These are phyloP conservation scores for Drosophila pseudotalamancana DNA, from an alignment of 2,888 invertebrate species.

Conservation along the genomic window DNA sequence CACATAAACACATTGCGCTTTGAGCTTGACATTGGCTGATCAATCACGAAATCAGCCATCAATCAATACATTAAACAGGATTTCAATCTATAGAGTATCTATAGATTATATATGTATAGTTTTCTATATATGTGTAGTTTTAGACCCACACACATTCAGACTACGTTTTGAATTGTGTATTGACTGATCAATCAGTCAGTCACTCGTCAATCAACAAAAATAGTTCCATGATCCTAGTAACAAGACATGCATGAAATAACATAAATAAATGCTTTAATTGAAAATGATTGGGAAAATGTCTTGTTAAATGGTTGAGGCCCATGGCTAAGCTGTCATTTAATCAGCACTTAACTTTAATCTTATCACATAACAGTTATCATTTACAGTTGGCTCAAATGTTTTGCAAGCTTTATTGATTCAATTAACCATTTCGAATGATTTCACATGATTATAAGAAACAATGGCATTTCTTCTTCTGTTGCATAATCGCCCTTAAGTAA, in stretches of 20 bases:
- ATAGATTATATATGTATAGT: too few species aligned
- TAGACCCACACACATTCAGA: too few species aligned
- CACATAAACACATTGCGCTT: too few species aligned
- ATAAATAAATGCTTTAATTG: conserved; percentile 3
- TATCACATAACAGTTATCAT: conserved; percentile 46
- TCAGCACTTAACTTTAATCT: conserved; percentile 34
- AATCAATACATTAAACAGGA: too few species aligned
- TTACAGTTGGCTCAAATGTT: conserved; percentile 34
- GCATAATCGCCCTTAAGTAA: conserved; percentile 56
- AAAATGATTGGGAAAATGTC: neutral
- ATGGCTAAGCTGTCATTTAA: conserved; percentile 43
- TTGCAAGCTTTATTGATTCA: conserved; percentile 64
- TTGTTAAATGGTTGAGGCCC: conserved; percentile 1
- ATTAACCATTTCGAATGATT: conserved; percentile 60
- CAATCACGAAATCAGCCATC: too few species aligned
- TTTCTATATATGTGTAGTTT: too few species aligned
- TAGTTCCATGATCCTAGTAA: too few species aligned
- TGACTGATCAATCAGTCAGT: neutral
- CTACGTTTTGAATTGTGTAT: too few species aligned
- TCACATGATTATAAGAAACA: conserved; percentile 53
- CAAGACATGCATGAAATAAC: too few species aligned
- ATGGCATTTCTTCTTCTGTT: conserved; percentile 47
- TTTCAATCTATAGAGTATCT: too few species aligned
- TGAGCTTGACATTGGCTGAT: too few species aligned
- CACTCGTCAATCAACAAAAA: neutral